These are phyloP conservation scores for Pipistrellus pygmaeus DNA, from an alignment of 2,797 vertebrate species.

Conservation along the genomic window DNA sequence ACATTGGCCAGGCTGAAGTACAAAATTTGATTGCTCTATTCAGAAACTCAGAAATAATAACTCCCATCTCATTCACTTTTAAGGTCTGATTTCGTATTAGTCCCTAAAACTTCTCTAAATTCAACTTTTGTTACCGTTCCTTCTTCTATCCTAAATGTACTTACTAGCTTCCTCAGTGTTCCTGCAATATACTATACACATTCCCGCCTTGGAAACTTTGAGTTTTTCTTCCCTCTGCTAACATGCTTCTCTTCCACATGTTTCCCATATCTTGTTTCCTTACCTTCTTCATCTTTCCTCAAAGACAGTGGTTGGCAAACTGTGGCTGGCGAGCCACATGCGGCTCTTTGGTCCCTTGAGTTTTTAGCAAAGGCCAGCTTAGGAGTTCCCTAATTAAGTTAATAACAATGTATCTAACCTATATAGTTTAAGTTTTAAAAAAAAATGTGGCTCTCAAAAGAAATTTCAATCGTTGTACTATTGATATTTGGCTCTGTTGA, in stretches of 20 bases:
- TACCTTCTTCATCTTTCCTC: not conserved
- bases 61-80: not conserved
- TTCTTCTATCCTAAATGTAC: not conserved
- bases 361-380: too few relatives aligned
- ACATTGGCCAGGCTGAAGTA: too few relatives aligned
- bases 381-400: too few relatives aligned
- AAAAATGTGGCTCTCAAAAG: too few relatives aligned
- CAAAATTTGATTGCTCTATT: not conserved
- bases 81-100: not conserved
- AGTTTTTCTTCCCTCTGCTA: not conserved
- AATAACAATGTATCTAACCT: too few relatives aligned
- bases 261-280: not conserved
- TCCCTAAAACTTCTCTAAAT: not conserved
- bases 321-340: too few relatives aligned
- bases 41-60: not conserved
- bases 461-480: too few relatives aligned
- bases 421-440: too few relatives aligned
- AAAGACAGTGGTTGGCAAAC: not conserved
- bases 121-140: not conserved
- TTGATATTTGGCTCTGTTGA: too few relatives aligned
- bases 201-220: not conserved
- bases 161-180: not conserved
- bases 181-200: rapidly evolving
- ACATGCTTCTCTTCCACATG: not conserved
- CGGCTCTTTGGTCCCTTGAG: too few relatives aligned